Base-by-base conservation (phyloP, 2,113 vertebrate genomes). In the Petaurus breviceps region DNA sequence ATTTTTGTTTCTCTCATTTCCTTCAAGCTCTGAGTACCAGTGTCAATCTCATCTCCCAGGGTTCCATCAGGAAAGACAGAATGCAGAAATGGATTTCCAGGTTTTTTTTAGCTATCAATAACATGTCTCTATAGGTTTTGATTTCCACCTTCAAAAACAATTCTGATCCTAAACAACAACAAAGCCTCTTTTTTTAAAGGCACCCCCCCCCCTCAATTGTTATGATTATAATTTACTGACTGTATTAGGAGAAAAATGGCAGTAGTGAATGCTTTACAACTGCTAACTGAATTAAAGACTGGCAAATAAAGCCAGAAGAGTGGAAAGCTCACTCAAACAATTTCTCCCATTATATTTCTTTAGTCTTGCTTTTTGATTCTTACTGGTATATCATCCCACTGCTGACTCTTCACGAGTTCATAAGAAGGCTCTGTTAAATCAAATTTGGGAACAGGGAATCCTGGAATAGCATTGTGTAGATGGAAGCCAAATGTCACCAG, bases 401-500 rank as follows among this genome's bases (percentile, higher is more conserved):
- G 99, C 98, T 99, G 99, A 97, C 99, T 99, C 99, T 99, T 99
- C 97, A 98, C 98, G 93, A 99, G 99, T 94, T 99, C 99, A 0
- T 99, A 99, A 0, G 99, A 99, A 14, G 99, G 99, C 98, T 99
- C 98, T 93, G 99, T 99, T 98, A 99, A 98, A 97, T 99, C 99
- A 96, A 99, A 99, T 97, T 99, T 99, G 0, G 99, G 99, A 53
- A 99, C 99, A 0, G 99, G 99, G 98, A 99, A 99, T 37, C 99
- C 99, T 96, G 99, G 99, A 97, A 99, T 99, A 97, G 99, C 99
- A 96, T 99, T 99, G 98, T 99, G 99, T 94, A 99, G 99, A 98
- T 99, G 99, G 98, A 99, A 99, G 91, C 99, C 99, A 3, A 99
- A 99, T 47, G 99, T 99, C 97, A 99, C 99, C 91, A 99, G 99